phyloP scores from a whole-genome alignment of 2,797 vertebrate species.

The Pangasius krempfi region DNA sequence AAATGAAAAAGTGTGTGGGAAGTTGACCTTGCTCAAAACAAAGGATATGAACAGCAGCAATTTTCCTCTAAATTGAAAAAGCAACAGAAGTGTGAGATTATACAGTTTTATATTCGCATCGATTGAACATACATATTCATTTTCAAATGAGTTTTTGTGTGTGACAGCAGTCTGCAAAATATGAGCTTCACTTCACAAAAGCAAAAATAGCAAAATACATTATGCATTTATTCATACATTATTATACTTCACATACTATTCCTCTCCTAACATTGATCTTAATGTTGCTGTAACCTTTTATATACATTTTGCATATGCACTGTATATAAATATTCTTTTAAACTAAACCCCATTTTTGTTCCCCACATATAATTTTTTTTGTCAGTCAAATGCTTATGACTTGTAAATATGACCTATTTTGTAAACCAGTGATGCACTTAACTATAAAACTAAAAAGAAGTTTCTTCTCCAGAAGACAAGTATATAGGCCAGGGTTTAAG shows the following conservation, averaged over 20 bases:
- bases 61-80: constrained; percentile 20
- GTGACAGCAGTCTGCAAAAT: neutral
- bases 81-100: constrained; percentile 15
- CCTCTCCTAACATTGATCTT: neutral
- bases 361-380: neutral
- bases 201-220: neutral
- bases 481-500: constrained; percentile 35
- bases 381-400: constrained; percentile 8
- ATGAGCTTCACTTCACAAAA: neutral
- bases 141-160: neutral
- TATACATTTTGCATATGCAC: neutral
- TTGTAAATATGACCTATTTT: neutral
- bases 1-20: constrained; percentile 14
- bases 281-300: neutral
- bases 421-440: neutral
- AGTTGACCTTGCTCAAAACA: constrained; percentile 16
- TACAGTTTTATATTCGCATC: constrained; percentile 1
- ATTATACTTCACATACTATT: neutral
- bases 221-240: neutral
- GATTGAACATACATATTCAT: neutral
- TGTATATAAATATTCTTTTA: neutral
- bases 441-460: constrained; percentile 2
- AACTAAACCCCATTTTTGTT: neutral
- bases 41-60: neutral
- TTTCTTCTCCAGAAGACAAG: neutral